phyloP scores from a whole-genome alignment of 1,140 invertebrate genomes.

The Drosophila sp. region DNA sequence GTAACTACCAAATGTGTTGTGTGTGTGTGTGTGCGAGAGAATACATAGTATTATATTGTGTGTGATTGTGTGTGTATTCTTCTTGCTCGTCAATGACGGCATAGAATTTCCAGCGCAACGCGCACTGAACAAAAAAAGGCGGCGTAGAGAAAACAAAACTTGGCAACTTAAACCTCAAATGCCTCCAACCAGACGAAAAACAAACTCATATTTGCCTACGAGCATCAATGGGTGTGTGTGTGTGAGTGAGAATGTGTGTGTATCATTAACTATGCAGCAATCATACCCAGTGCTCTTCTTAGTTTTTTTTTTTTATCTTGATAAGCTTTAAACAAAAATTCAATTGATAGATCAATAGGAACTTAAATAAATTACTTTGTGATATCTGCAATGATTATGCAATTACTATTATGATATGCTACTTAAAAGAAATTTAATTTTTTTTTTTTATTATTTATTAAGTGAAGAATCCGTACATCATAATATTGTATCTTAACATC shows the following conservation, averaged over 20 bases:
- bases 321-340: background rate
- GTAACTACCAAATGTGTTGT: conserved; percentile 4
- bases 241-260: background rate
- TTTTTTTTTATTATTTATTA: no score
- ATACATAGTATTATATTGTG: background rate
- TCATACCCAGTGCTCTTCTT: conserved; percentile 34
- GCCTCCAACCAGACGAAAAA: conserved; percentile 49
- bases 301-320: background rate
- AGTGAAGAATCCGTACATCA: no score
- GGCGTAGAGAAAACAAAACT: conserved; percentile 63
- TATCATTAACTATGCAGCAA: background rate
- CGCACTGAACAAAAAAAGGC: conserved; percentile 55
- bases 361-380: no score
- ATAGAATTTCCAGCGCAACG: conserved; percentile 65
- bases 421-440: no score
- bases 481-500: no score
- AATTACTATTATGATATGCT: no score
- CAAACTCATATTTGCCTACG: conserved; percentile 20
- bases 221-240: background rate
- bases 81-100: conserved; percentile 66
- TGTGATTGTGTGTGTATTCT: background rate
- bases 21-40: background rate
- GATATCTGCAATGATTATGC: no score
- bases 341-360: background rate
- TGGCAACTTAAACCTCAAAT: conserved; percentile 72